phyloP scores from a whole-genome alignment of 2,797 vertebrate genomes.

The Ceryle rudis region DNA sequence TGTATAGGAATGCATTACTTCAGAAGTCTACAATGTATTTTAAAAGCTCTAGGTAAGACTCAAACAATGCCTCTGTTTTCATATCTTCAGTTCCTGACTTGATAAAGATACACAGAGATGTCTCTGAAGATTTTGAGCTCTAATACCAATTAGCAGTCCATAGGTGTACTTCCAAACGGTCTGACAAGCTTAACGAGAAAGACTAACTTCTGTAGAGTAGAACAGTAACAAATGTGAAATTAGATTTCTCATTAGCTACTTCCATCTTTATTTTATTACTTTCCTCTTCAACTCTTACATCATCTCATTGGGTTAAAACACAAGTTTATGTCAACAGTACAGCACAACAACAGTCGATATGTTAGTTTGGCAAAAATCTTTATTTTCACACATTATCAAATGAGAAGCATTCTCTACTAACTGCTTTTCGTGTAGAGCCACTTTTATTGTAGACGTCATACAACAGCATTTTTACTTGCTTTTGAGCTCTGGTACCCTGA shows the following conservation, averaged over 20 bases:
- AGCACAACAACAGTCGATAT: not conserved
- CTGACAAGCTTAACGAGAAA: not conserved
- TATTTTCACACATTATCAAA: slow-evolving; percentile 9
- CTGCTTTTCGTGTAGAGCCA: not conserved
- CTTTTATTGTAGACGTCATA: not conserved
- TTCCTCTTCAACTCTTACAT: not conserved
- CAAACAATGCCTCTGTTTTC: not conserved
- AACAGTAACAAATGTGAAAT: not conserved
- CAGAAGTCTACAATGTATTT: slow-evolving; percentile 11
- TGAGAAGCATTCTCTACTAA: not conserved
- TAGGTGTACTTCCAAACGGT: not conserved
- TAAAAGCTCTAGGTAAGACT: slow-evolving; percentile 5
- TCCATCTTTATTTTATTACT: not conserved
- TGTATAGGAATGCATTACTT: slow-evolving; percentile 8
- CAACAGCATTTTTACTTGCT: not conserved
- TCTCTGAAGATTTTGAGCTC: not conserved
- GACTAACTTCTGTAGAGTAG: not conserved
- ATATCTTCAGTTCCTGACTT: not conserved
- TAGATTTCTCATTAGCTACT: not conserved
- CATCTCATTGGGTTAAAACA: not conserved
- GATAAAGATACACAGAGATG: not conserved
- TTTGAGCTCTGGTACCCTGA: not conserved
- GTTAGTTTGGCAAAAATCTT: slow-evolving; percentile 5
- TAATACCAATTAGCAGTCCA: not conserved
- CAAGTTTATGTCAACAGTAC: not conserved